Evolutionary conservation across 2,113 vertebrate genomes (phyloP).

Genomic region (Manacus vitellinus): DNA sequence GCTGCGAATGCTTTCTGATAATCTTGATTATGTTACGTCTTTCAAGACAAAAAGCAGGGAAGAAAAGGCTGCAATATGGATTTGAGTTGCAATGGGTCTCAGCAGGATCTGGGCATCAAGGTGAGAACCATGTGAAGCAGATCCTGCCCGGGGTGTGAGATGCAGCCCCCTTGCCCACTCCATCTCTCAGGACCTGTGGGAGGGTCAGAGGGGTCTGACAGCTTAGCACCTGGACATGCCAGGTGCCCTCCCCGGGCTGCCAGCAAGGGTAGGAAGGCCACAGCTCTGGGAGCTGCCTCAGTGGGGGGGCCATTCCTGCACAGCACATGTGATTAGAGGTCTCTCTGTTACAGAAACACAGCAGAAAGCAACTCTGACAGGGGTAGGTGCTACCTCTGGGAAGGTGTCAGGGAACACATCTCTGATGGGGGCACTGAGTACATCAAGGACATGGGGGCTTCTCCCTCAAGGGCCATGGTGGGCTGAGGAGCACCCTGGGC

Average conservation of each 20-base stretch:
- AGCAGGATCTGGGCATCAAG: background rate
- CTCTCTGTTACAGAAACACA: background rate
- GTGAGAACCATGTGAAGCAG: background rate
- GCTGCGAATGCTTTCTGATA: background rate
- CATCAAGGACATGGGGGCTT: background rate
- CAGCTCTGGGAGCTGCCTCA: background rate
- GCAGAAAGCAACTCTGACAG: background rate
- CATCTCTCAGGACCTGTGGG: fast-evolving
- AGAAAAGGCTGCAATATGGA: background rate
- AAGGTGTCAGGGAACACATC: background rate
- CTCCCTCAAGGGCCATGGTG: background rate
- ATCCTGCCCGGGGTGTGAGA: background rate
- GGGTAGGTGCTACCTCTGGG: too few species aligned
- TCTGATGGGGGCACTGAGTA: background rate
- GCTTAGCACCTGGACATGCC: background rate
- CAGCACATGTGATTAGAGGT: fast-evolving
- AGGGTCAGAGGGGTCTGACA: background rate
- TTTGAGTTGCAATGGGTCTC: background rate
- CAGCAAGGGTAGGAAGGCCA: background rate
- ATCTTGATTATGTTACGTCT: fast-evolving
- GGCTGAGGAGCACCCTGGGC: background rate
- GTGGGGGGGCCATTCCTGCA: background rate
- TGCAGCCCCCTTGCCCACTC: background rate
- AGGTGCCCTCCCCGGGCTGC: fast-evolving
- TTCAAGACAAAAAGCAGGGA: background rate